Evolutionary conservation across 2,113 vertebrate genomes (phyloP).

Genomic region (Donacobius atricapilla): DNA sequence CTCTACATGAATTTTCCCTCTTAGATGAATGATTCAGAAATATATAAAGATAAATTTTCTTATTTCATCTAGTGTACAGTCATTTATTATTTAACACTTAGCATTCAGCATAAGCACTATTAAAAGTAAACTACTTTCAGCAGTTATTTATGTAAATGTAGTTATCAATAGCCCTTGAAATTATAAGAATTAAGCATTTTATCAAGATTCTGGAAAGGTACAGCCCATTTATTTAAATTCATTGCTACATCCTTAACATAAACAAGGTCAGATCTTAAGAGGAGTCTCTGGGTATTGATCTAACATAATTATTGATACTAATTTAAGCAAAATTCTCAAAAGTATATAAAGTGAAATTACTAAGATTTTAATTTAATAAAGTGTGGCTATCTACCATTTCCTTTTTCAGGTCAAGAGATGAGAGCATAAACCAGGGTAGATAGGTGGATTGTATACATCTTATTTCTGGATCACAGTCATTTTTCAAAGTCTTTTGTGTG

Average conservation of each 20-base stretch:
- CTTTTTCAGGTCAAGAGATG: not conserved
- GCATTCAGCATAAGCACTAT: not conserved
- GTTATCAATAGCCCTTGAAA: not conserved
- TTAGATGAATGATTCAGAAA: not conserved
- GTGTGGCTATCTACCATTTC: not conserved
- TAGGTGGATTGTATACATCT: not conserved
- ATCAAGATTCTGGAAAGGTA: not conserved
- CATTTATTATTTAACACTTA: not conserved
- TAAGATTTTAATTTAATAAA: not conserved
- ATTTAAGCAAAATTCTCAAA: not conserved
- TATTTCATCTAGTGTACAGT: not conserved
- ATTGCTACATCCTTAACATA: not conserved
- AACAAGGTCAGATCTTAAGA: not conserved
- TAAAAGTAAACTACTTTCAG: not conserved
- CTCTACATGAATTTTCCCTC: not conserved
- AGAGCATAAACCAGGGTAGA: not conserved
- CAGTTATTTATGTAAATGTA: not conserved
- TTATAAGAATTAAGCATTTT: not conserved
- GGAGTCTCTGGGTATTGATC: not conserved
- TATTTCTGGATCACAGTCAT: not conserved
- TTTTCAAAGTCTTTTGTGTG: not conserved
- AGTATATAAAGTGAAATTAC: not conserved
- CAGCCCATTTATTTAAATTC: not conserved
- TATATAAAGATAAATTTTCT: not conserved
- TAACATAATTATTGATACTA: not conserved